A percentile compares a stretch with the other conserved stretches of the same genome.
These are phyloP conservation scores for Colletes collaris DNA, from an alignment of 2,888 invertebrate genomes.

Conservation along the genomic window DNA sequence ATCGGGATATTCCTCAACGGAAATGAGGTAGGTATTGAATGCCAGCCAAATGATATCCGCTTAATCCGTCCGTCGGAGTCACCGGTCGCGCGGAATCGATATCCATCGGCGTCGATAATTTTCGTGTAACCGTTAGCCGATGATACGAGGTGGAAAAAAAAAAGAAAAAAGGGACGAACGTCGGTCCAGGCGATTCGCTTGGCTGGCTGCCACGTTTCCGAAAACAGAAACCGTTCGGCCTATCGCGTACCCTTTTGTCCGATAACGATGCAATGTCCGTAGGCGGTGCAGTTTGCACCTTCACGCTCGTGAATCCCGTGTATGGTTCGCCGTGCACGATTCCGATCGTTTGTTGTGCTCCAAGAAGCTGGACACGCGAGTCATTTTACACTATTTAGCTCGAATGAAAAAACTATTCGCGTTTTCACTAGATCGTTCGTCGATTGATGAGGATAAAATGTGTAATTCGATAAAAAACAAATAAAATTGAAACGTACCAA, in stretches of 20 bases:
- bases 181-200: conserved; percentile 18
- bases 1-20: conserved; percentile 99
- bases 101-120: conserved; percentile 57
- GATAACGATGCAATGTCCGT: conserved; percentile 3
- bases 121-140: conserved; percentile 48
- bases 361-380: background rate
- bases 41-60: conserved; percentile 79
- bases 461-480: too few relatives aligned
- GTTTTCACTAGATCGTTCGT: too few relatives aligned
- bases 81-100: conserved; percentile 37
- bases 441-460: too few relatives aligned
- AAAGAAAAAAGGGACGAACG: background rate
- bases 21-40: conserved; percentile 84
- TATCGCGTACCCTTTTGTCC: conserved; percentile 18
- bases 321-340: background rate
- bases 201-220: conserved; percentile 38
- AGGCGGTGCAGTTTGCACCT: background rate
- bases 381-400: background rate
- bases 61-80: conserved; percentile 69
- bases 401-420: too few relatives aligned
- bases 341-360: background rate
- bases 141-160: conserved; percentile 19
- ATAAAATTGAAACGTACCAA: too few relatives aligned
- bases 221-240: conserved; percentile 28
- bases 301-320: background rate